Evolutionary conservation across 2,888 invertebrate genomes (phyloP), one percentile per base, ranked within the genome.

Genomic region (Chaitophorus viminalis): DNA sequence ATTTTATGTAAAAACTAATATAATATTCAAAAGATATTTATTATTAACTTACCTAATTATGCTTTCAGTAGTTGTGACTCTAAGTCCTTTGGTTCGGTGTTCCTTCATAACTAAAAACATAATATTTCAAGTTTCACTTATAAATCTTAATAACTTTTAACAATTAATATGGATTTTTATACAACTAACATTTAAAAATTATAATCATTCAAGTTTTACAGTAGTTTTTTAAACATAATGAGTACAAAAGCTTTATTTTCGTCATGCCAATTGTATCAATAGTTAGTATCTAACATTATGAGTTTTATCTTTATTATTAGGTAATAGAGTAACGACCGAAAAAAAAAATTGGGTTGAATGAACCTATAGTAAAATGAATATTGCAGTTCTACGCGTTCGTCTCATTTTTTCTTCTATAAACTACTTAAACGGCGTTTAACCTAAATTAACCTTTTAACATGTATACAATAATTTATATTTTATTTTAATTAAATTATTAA

Each of bases 21-120:
- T 76, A 46, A 46, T 52, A 46, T 11, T 1, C 29, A 76, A 52
- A 29, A 52, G 14, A 11, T 46, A 29, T 29, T 18, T 6, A 52
- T 11, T 52, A 46, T 46, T 31, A 65, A 89, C 89, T 89, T 76
- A 90, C 90, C 90, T 89, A 54, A 76, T 85, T 72, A 90, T 89
- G 75, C 82, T 89, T 70, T 89, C 89, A 54, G 90, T 89, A 60
- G 90, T 90, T 36, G 90, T 90, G 70, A 90, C 90, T 65, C 90
- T 79, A 39, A 90, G 89, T 52, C 90, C 90, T 83, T 89, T 89
- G 33, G 89, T 89, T 82, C 90, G 89, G 65, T 90, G 90, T 82
- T 90, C 90, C 88, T 90, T 90, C 90, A 90, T 90, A 39, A 85
- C 88, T 88, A 33, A 75, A 82, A 75, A 29, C 31, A 77, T 60